These are phyloP conservation scores for Lasaia peninsularis DNA, from an alignment of 1,140 invertebrate genomes.

Conservation along the genomic window DNA sequence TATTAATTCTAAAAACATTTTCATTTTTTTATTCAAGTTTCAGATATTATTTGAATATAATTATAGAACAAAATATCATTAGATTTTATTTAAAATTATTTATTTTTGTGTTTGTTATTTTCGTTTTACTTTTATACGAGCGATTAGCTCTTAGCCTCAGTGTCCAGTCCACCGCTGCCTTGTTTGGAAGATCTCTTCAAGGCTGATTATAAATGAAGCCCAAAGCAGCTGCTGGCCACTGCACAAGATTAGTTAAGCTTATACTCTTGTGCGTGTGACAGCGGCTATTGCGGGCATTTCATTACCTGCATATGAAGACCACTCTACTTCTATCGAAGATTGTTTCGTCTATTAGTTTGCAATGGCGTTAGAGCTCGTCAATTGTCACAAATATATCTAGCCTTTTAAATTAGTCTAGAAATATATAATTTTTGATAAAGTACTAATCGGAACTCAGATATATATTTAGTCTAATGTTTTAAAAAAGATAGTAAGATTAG, in stretches of 20 bases:
- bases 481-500: too few species aligned
- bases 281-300: conserved; percentile 92
- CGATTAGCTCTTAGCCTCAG: background rate
- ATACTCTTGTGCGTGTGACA: conserved; percentile 98
- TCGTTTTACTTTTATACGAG: background rate
- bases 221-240: conserved; percentile 96
- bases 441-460: too few species aligned
- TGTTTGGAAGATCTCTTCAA: conserved; percentile 7
- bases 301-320: conserved; percentile 52
- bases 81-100: background rate
- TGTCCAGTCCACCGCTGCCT: background rate
- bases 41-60: background rate
- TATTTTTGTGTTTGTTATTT: conserved; percentile 5
- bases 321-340: conserved; percentile 7
- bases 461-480: too few species aligned
- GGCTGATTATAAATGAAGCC: conserved; percentile 72
- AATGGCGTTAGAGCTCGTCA: background rate
- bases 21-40: background rate
- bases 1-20: background rate
- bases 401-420: too few species aligned
- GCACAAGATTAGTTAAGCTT: conserved; percentile 92
- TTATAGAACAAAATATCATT: background rate
- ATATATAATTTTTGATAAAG: too few species aligned
- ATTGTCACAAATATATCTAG: too few species aligned
- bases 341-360: background rate